Base-by-base conservation (phyloP, 2,113 vertebrate species). In the Prunella himalayana region DNA sequence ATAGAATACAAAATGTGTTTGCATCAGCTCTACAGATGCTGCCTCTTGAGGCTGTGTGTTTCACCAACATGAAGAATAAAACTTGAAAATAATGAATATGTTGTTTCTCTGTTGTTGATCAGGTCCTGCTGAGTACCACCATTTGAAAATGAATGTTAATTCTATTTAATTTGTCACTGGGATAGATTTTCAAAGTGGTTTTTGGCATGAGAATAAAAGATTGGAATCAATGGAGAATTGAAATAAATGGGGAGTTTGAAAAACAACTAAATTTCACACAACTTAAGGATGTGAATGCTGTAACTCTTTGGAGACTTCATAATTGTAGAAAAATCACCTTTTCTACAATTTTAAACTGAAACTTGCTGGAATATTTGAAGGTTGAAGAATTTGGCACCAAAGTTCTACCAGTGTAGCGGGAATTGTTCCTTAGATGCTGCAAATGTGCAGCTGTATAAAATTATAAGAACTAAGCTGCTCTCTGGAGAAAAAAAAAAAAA, bases 41-140 rank as follows among this genome's bases (percentile, higher is more conserved):
- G 80, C 77, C 84, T 95, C 91, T 94, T 90, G 80, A 83, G 72
- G 63, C 69, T 92, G 3, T 92, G 57, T 94, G 76, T 89, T 96
- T 94, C 90, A 93, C 89, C 82, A 87, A 94, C 79, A 50, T 94
- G 82, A 86, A 96, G 97, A 98, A 98, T 97, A 97, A 98, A 98
- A 95, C 57, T 68, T 90, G 79, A 94, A 97, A 84, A 39, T 65
- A 54, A 53, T 3, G 6, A 21, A 16, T 51, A 19, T 80, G 17
- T 78, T 16, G 25, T 68, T 87, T 50, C 25, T 54, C 15, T 94
- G 11, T 59, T 81, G 15, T 60, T 68, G 23, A 11, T 80, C 42
- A 59, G 31, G 25, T 82, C 28, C 42, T 86, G 25, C 39, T 73
- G 42, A 90, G 49, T 7, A 22, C 37, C 20, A 14, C n/a, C 6